phyloP scores from a whole-genome alignment of 2,797 vertebrate genomes.

The Propithecus perrieri region DNA sequence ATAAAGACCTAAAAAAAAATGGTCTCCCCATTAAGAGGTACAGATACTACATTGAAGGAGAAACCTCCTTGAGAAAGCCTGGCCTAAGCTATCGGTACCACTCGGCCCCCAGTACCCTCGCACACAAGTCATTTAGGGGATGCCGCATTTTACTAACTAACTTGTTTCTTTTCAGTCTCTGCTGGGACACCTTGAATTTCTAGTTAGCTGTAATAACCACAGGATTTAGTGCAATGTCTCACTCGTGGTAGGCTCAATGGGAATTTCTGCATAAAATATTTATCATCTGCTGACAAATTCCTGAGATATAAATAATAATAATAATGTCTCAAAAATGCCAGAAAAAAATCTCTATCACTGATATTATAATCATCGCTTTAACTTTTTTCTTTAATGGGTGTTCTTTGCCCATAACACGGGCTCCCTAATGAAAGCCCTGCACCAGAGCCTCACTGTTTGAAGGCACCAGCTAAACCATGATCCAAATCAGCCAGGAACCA shows the following conservation, averaged over 20 bases:
- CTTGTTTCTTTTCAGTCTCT: not conserved
- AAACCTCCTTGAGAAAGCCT: not conserved
- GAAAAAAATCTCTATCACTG: not conserved
- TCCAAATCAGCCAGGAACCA: not conserved
- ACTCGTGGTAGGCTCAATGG: not conserved
- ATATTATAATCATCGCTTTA: not conserved
- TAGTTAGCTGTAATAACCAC: not conserved
- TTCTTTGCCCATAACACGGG: not conserved
- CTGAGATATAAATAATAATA: constrained; percentile 7
- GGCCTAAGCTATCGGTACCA: not conserved
- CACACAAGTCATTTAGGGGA: not conserved
- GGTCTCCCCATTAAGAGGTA: not conserved
- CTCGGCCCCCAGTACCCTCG: not conserved
- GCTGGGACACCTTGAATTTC: not conserved
- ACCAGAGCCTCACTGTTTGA: not conserved
- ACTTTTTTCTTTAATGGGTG: not conserved
- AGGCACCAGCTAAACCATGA: not conserved
- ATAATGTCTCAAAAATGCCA: not conserved
- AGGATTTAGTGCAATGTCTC: not conserved
- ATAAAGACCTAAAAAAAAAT: not conserved
- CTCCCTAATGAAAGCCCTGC: not conserved
- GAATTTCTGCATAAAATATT: not conserved
- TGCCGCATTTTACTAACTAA: not conserved
- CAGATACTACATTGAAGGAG: not conserved
- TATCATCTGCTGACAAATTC: not conserved